Conservation (phyloP, 2,113 vertebrate genomes). For the Emydocephalus ijimae region DNA sequence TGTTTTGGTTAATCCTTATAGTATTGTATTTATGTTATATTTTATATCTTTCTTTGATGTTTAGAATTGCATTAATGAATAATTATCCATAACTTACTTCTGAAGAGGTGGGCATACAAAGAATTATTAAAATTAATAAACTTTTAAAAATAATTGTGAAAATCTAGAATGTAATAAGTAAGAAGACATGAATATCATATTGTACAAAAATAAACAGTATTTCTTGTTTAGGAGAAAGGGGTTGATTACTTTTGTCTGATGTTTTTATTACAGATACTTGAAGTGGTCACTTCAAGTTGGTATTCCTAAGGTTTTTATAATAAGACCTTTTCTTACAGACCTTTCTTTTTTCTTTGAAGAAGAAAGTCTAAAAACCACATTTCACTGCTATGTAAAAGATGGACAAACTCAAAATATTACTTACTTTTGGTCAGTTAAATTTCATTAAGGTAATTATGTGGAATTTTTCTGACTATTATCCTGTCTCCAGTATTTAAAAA, state of each 20-base stretch:
- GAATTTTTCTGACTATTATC: not conserved
- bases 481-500: not conserved
- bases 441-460: slow-evolving; percentile 1
- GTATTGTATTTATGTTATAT: not conserved
- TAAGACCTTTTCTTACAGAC: slow-evolving; percentile 9
- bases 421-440: slow-evolving; percentile 17
- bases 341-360: slow-evolving; percentile 29
- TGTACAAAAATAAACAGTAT: slow-evolving; percentile 18
- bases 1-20: not conserved
- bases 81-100: not conserved
- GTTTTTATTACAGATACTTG: slow-evolving; percentile 18
- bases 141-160: slow-evolving; percentile 6
- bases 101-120: not conserved
- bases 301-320: slow-evolving; percentile 5
- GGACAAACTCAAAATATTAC: slow-evolving; percentile 5
- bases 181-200: slow-evolving; percentile 2
- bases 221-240: slow-evolving; percentile 8
- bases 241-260: not conserved
- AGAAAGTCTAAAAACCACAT: slow-evolving; percentile 34
- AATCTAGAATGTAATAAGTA: not conserved
- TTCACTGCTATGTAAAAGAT: not conserved
- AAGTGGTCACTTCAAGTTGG: not conserved
- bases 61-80: not conserved
- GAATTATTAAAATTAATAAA: not conserved
- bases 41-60: not conserved